Percentiles rank a stretch among this genome's conserved stretches.
These are phyloP conservation scores for Fragum sueziense DNA, from an alignment of 2,888 invertebrate species.

Conservation along the genomic window DNA sequence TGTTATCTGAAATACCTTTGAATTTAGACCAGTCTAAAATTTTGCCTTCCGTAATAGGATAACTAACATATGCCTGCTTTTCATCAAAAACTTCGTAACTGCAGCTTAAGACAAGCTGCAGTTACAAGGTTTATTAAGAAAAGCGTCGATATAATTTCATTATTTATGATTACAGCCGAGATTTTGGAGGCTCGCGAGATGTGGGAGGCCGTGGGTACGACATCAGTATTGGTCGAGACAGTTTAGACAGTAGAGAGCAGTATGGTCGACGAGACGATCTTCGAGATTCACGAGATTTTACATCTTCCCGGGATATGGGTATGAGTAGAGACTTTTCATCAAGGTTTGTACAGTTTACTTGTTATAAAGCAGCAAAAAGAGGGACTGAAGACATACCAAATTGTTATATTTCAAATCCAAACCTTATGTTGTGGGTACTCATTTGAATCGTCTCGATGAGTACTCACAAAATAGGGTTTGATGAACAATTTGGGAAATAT, in stretches of 20 bases:
- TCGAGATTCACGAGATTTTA: slow-evolving; percentile 52
- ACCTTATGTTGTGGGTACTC: no score
- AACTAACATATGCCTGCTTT: background rate
- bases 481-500: slow-evolving; percentile 3
- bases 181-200: slow-evolving; percentile 34
- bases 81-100: no score
- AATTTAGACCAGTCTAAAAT: no score
- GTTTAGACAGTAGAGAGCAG: slow-evolving; percentile 15
- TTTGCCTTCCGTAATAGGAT: background rate
- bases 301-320: slow-evolving; percentile 29
- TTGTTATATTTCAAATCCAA: no score
- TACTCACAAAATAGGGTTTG: no score
- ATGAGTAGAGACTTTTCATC: slow-evolving; percentile 28
- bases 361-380: background rate
- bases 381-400: background rate
- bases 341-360: slow-evolving; percentile 20
- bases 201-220: slow-evolving; percentile 22
- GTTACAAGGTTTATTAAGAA: no score
- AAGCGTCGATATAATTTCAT: no score
- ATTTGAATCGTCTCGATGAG: no score
- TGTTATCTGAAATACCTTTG: no score
- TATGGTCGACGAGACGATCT: slow-evolving; percentile 31
- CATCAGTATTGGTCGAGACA: slow-evolving; percentile 26
- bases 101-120: no score
- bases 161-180: slow-evolving; percentile 22